A percentile compares a stretch with the other conserved stretches of the same genome.
Evolutionary conservation across 2,888 invertebrate genomes (phyloP).

Genomic region (Timandra comae): DNA sequence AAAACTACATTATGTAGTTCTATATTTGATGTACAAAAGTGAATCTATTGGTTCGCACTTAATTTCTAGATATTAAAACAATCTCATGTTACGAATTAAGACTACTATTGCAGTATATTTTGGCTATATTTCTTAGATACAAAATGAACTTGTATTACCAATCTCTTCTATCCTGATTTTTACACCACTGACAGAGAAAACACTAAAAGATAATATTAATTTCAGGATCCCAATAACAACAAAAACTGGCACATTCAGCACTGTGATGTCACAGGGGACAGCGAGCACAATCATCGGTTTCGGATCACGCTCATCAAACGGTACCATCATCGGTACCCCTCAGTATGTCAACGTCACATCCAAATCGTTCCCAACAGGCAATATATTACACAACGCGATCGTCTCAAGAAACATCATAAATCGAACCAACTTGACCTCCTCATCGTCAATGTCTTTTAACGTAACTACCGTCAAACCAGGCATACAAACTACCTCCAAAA

Average conservation of each 20-base stretch:
- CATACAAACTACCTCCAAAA: slow-evolving; percentile 51
- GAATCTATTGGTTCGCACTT: too few relatives aligned
- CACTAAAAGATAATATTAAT: too few relatives aligned
- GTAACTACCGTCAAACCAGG: slow-evolving; percentile 51
- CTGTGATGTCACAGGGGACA: slow-evolving; percentile 70
- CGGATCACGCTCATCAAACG: slow-evolving; percentile 57
- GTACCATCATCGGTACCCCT: slow-evolving; percentile 57
- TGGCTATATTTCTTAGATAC: too few relatives aligned
- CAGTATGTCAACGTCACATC: slow-evolving; percentile 70
- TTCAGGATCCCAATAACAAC: slow-evolving; percentile 64
- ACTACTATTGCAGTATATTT: too few relatives aligned
- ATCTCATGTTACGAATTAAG: too few relatives aligned
- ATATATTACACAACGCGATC: slow-evolving; percentile 70
- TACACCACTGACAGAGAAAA: too few relatives aligned
- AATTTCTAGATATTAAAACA: too few relatives aligned
- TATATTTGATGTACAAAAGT: too few relatives aligned
- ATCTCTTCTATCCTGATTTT: too few relatives aligned
- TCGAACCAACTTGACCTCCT: slow-evolving; percentile 43
- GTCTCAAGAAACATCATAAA: slow-evolving; percentile 68
- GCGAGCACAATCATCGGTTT: slow-evolving; percentile 67
- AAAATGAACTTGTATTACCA: too few relatives aligned
- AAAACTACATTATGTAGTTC: too few relatives aligned
- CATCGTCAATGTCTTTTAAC: slow-evolving; percentile 52
- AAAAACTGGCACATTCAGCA: slow-evolving; percentile 63
- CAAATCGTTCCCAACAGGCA: slow-evolving; percentile 69